Evolutionary conservation across 2,888 invertebrate species (phyloP).

Genomic region (Elysia crispata): DNA sequence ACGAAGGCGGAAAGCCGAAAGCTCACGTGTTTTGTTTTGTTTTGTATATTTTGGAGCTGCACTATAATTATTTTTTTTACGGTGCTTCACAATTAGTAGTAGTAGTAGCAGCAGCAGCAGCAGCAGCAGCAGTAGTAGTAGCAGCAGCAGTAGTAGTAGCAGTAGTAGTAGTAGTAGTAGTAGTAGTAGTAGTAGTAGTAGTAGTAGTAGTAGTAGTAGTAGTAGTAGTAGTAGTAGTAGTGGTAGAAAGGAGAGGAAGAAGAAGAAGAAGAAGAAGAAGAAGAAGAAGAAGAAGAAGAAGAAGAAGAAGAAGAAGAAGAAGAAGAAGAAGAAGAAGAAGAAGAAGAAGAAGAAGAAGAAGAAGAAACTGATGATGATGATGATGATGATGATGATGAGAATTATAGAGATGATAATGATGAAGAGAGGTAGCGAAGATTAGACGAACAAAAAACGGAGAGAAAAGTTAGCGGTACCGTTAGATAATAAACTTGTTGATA

Average conservation of each 20-base stretch:
- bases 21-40: too few species aligned
- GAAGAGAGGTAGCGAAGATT: too few species aligned
- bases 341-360: neutral
- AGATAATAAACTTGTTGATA: neutral
- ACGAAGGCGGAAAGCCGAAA: too few species aligned
- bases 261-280: neutral
- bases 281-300: neutral
- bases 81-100: too few species aligned
- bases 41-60: too few species aligned
- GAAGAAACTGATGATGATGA: too few species aligned
- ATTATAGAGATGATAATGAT: too few species aligned
- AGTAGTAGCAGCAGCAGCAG: neutral
- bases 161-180: slow-evolving; percentile 6
- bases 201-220: slow-evolving; percentile 26
- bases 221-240: too few species aligned
- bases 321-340: slow-evolving; percentile 17
- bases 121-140: neutral
- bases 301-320: slow-evolving; percentile 1
- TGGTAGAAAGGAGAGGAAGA: neutral
- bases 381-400: too few species aligned
- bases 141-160: neutral
- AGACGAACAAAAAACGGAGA: too few species aligned
- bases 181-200: slow-evolving; percentile 14
- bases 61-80: too few species aligned
- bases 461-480: neutral